Conservation (phyloP, 2,888 invertebrate genomes). For the Eupsilia transversa region DNA sequence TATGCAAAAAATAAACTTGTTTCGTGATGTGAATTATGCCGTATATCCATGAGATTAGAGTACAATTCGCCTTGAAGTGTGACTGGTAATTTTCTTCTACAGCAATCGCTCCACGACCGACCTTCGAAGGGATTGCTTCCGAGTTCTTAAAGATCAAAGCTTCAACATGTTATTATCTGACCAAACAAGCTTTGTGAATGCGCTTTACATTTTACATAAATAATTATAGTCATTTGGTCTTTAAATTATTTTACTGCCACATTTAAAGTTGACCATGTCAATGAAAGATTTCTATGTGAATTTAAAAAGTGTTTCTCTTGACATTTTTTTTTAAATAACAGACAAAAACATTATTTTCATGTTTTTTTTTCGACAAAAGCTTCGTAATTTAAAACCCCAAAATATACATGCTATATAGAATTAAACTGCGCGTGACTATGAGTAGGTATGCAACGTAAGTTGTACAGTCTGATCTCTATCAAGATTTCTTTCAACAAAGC, state of each 20-base stretch:
- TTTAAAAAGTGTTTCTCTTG: neutral
- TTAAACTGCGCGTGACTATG: neutral
- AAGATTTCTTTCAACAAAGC: constrained; percentile 23
- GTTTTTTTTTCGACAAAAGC: too few species aligned
- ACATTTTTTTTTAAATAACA: neutral
- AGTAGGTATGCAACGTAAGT: neutral
- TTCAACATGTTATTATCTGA: constrained; percentile 61
- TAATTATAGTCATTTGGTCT: neutral
- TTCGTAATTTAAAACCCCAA: neutral
- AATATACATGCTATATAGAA: neutral
- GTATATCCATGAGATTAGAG: constrained; percentile 45
- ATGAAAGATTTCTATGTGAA: constrained; percentile 2
- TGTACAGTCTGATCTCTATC: neutral
- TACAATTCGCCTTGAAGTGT: constrained; percentile 43
- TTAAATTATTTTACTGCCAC: constrained; percentile 5
- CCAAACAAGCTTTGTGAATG: constrained; percentile 48
- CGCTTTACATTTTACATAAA: constrained; percentile 33
- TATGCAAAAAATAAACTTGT: constrained; percentile 52
- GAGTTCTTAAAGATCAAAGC: constrained; percentile 75
- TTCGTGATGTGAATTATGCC: constrained; percentile 16
- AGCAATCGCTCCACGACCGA: constrained; percentile 56
- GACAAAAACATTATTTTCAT: too few species aligned
- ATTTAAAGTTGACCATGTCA: neutral
- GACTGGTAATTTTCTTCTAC: constrained; percentile 58
- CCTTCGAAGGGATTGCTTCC: constrained; percentile 80